Percentiles rank a stretch among this genome's conserved stretches.
Conservation (phyloP, 2,888 invertebrate species). For the Campoplex nolae region DNA sequence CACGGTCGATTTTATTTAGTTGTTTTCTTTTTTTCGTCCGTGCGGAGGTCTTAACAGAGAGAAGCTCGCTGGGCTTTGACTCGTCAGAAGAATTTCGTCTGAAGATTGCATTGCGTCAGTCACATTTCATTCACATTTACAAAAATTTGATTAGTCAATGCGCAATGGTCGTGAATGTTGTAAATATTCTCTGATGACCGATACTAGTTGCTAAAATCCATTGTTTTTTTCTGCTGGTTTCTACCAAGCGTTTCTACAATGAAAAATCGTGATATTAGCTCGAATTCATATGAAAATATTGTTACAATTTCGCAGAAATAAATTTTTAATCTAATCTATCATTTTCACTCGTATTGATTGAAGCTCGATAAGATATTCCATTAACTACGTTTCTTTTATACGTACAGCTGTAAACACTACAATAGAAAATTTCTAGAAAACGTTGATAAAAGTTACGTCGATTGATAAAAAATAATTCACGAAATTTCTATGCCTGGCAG, state of each 20-base stretch:
- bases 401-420: neutral
- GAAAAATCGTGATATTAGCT: neutral
- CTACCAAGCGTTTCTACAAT: neutral
- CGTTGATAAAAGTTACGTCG: neutral
- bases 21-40: neutral
- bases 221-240: constrained; percentile 79
- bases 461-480: neutral
- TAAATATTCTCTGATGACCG: neutral
- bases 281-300: neutral
- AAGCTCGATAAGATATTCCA: neutral
- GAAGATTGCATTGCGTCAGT: neutral
- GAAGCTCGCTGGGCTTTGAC: neutral
- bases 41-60: constrained; percentile 24
- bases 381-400: neutral
- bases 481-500: neutral
- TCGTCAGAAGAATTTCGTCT: no score
- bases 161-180: neutral
- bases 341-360: neutral
- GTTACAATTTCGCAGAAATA: neutral
- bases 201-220: neutral
- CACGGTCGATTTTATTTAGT: constrained; percentile 15
- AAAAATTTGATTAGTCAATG: neutral
- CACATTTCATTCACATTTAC: neutral
- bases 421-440: no score
- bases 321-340: neutral